Base-by-base conservation (phyloP, 2,797 vertebrate genomes). In the Chelidonichthys spinosus region DNA sequence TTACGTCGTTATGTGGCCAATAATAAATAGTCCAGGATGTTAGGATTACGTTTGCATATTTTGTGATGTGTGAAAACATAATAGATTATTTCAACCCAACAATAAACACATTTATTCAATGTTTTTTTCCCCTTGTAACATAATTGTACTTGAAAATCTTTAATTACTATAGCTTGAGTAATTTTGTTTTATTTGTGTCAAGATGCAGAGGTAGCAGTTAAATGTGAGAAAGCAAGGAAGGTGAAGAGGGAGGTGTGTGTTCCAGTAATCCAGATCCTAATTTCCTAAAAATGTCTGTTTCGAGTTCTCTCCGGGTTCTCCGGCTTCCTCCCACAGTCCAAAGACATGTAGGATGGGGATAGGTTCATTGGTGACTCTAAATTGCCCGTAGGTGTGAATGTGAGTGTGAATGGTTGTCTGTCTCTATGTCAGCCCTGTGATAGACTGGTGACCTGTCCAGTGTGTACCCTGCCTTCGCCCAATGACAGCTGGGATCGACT, bases 81-180 rank as follows among this genome's bases (percentile, higher is more conserved):
- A 58, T 17, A 33, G 9, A 53, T 59, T 39, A 5, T 63, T 76
- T 77, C 3, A 82, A 73, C 11, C 53, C 6, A 72, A 43, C 14
- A 60, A 72, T 77, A 61, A 65, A 69, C 35, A 66, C 7, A 10
- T 78, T 67, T 49, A 58, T 36, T 61, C 61, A 50, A 14, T 43
- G 11, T 2, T 52, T 54, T 47, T 54, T 47, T 7, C 14, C 11
- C 43, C 25, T 42, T 67, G 17, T 42, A 55, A 18, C 35, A 35
- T 18, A 55, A 55, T n/a, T 58, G 63, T 43, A 7, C n/a, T 11
- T 62, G 35, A 63, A 25, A 25, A 25, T 54, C 52, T 13, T 14
- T 54, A 32, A 33, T 32, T 33, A 39, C 9, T 47, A 17, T 47
- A 66, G 18, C 46, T 55, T 60, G 18, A 70, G 62, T 59, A 49